These are phyloP conservation scores for Cairina moschata DNA, from an alignment of 2,113 vertebrate species.

Conservation along the genomic window DNA sequence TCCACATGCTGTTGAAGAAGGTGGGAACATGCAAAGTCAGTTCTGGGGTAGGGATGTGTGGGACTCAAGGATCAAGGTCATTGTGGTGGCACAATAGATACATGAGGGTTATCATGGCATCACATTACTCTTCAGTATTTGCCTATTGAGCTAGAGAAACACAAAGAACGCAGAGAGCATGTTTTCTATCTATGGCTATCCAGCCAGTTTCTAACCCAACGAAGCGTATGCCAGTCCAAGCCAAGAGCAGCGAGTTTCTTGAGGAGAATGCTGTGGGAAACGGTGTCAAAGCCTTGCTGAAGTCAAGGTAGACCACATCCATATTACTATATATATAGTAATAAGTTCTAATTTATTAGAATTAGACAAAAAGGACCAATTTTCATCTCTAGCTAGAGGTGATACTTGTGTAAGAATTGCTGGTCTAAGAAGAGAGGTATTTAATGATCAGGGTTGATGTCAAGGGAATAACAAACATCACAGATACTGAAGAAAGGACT, in stretches of 20 bases:
- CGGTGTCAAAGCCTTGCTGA: no score
- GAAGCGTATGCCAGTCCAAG: no score
- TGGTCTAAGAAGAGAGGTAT: not conserved
- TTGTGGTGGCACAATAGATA: not conserved
- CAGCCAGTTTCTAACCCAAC: no score
- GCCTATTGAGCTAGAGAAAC: not conserved
- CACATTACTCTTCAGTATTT: rapidly evolving
- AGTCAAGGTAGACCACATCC: no score
- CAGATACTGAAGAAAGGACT: not conserved
- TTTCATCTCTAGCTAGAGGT: not conserved
- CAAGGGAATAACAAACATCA: not conserved
- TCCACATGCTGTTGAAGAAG: not conserved
- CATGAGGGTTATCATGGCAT: rapidly evolving
- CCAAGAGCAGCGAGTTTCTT: no score
- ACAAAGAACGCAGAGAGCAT: not conserved
- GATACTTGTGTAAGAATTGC: not conserved
- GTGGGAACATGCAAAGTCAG: not conserved
- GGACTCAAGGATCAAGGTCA: rapidly evolving
- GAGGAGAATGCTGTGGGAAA: no score
- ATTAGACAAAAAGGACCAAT: not conserved
- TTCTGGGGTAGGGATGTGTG: not conserved
- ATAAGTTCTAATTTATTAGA: not conserved
- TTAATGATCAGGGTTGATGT: not conserved
- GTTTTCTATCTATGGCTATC: not conserved
- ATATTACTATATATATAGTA: not conserved